phyloP scores from a whole-genome alignment of 2,888 invertebrate genomes.

The Dynastes grantii region DNA sequence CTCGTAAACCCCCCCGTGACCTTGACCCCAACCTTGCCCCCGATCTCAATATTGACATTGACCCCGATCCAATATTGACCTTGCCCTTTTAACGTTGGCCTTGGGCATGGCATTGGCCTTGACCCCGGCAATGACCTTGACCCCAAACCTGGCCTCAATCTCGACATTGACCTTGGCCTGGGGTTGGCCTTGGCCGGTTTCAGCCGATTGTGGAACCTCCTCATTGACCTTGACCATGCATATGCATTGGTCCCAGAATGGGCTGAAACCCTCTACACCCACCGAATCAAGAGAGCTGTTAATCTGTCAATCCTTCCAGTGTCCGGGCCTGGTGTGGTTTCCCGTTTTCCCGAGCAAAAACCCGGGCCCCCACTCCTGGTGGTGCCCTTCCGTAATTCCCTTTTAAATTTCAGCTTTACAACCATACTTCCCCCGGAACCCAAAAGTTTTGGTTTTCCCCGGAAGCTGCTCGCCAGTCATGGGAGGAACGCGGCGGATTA shows the following conservation, averaged over 20 bases:
- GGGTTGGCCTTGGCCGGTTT: too few relatives aligned
- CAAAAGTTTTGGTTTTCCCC: conserved; percentile 78
- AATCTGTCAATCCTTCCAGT: conserved; percentile 70
- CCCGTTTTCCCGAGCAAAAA: conserved; percentile 76
- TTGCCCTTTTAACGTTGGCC: too few relatives aligned
- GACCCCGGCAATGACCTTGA: too few relatives aligned
- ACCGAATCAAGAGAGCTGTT: conserved; percentile 58
- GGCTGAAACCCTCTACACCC: conserved; percentile 67
- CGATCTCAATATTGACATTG: too few relatives aligned
- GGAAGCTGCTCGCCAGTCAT: conserved; percentile 72
- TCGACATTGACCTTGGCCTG: too few relatives aligned
- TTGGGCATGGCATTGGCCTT: too few relatives aligned
- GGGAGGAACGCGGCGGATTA: conserved; percentile 73
- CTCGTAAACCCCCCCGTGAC: too few relatives aligned
- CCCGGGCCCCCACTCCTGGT: conserved; percentile 83
- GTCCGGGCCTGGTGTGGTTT: conserved; percentile 75
- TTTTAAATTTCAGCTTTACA: conserved; percentile 73
- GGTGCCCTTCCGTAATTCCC: conserved; percentile 70
- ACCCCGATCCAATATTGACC: too few relatives aligned
- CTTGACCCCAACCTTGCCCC: accelerated
- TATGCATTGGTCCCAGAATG: too few relatives aligned
- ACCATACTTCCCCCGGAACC: conserved; percentile 75
- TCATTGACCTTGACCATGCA: too few relatives aligned
- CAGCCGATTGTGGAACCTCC: too few relatives aligned
- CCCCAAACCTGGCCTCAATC: too few relatives aligned